Evolutionary conservation across 2,797 vertebrate genomes (phyloP), one percentile per base, ranked within the genome.

Genomic region (Rhinogobio ventralis): DNA sequence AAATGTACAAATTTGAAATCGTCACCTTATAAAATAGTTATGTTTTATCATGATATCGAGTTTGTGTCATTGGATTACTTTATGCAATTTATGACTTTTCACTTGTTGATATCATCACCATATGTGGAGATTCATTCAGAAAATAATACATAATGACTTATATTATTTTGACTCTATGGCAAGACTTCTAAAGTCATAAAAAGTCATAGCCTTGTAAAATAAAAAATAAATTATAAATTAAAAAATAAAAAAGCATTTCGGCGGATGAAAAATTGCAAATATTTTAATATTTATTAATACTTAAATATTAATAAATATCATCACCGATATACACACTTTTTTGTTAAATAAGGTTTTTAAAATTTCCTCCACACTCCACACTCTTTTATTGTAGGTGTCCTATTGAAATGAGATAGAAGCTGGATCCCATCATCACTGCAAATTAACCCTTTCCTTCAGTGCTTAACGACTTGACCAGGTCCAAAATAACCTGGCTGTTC

Each of bases 331-430:
- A 30, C 42, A 17, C 25, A 42, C 14, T 72, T 28, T 71, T 46
- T n/a, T 42, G 15, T 45, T 42, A 14, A 15, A 60, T 69, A 42
- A 3, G 1, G 3, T 25, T 72, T 69, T 7, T 7, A 5, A 9
- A 10, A 13, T 68, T 1, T 30, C 7, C 4, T 46, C 4, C 8
- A 4, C 42, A 72, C 42, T 25, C 23, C 64, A n/a, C n/a, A n/a
- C n/a, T 74, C 82, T 89, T 80, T 89, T 79, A 79, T 82, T 86
- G 81, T 79, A 71, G 75, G 79, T 76, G 82, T 84, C 80, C 69
- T 60, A 81, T 67, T 87, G 53, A 81, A n/a, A n/a, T n/a, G n/a
- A n/a, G n/a, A n/a, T n/a, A n/a, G n/a, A n/a, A 55, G 77, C 57
- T 72, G 84, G 45, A 66, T 90, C 77, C 36, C 77, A 79, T 79